Conservation (phyloP, 2,797 vertebrate genomes). For the Argyrosomus regius region DNA sequence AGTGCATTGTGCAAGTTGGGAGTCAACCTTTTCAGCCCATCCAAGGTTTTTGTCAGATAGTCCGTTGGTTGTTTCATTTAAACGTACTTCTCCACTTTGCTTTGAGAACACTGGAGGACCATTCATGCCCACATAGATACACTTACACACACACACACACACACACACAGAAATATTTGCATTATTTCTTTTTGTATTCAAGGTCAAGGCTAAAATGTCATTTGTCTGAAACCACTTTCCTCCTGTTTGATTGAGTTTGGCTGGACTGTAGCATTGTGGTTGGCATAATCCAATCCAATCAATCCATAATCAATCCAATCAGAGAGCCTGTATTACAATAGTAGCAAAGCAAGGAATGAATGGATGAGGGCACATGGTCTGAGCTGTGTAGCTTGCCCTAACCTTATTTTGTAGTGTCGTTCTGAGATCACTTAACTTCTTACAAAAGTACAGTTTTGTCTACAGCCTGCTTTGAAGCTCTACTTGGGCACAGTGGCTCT, state of each 20-base stretch:
- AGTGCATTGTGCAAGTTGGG: constrained; percentile 53
- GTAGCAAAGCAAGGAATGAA: neutral
- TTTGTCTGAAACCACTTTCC: constrained; percentile 1
- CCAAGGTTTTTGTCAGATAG: constrained; percentile 52
- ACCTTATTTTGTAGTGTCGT: neutral
- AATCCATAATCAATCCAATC: constrained; percentile 1
- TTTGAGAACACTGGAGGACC: constrained; percentile 30
- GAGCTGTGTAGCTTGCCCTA: neutral
- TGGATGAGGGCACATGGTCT: neutral
- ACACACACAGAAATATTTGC: constrained; percentile 4
- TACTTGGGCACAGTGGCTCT: neutral
- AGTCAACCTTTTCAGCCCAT: constrained; percentile 61
- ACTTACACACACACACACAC: neutral
- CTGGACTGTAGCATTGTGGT: neutral
- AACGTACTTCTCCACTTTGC: constrained; percentile 36
- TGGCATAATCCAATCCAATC: too few relatives aligned
- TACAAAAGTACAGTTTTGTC: too few relatives aligned
- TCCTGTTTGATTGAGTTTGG: constrained; percentile 27
- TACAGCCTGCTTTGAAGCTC: neutral
- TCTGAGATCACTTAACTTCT: neutral
- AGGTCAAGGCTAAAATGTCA: constrained; percentile 29
- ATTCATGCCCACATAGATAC: constrained; percentile 5
- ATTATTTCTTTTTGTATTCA: constrained; percentile 13
- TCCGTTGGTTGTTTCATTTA: constrained; percentile 56
- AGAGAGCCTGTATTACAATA: neutral